A percentile compares a stretch with the other conserved stretches of the same genome.
Evolutionary conservation across 2,888 invertebrate species (phyloP).

Genomic region (Hemistola chrysoprasaria): DNA sequence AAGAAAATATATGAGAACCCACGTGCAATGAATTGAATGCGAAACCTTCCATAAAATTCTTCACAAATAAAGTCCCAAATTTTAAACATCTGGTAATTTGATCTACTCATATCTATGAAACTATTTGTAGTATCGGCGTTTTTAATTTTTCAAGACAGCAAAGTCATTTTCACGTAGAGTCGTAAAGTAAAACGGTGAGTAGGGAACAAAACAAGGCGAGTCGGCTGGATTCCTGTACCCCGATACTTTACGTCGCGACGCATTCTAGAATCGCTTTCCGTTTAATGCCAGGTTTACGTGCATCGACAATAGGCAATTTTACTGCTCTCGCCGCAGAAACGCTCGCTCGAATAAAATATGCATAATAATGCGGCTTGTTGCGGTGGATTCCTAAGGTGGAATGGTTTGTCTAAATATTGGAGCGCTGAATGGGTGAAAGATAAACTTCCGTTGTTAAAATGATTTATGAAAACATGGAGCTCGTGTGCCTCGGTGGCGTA

Average conservation of each 20-base stretch:
- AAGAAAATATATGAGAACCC: constrained; percentile 15
- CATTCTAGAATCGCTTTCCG: constrained; percentile 67
- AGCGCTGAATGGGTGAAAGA: constrained; percentile 15
- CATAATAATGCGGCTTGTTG: constrained; percentile 35
- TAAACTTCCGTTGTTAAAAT: constrained; percentile 7
- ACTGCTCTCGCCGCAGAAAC: constrained; percentile 47
- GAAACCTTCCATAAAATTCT: no score
- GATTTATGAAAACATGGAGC: not conserved
- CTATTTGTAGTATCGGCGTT: constrained; percentile 6
- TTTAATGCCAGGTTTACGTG: constrained; percentile 65
- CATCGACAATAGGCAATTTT: constrained; percentile 71
- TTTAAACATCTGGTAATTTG: no score
- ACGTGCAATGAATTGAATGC: no score
- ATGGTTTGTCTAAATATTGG: constrained; percentile 10
- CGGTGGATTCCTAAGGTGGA: constrained; percentile 23
- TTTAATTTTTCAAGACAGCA: constrained; percentile 36
- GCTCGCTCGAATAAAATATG: constrained; percentile 43
- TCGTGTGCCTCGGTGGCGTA: no score
- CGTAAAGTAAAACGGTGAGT: constrained; percentile 36
- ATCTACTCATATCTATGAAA: no score
- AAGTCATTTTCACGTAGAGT: constrained; percentile 41
- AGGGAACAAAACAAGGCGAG: constrained; percentile 32
- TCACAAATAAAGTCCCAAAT: no score
- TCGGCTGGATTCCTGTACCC: constrained; percentile 31
- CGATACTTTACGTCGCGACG: constrained; percentile 53